Conservation (phyloP, 2,797 vertebrate genomes). For the Scyliorhinus canicula region DNA sequence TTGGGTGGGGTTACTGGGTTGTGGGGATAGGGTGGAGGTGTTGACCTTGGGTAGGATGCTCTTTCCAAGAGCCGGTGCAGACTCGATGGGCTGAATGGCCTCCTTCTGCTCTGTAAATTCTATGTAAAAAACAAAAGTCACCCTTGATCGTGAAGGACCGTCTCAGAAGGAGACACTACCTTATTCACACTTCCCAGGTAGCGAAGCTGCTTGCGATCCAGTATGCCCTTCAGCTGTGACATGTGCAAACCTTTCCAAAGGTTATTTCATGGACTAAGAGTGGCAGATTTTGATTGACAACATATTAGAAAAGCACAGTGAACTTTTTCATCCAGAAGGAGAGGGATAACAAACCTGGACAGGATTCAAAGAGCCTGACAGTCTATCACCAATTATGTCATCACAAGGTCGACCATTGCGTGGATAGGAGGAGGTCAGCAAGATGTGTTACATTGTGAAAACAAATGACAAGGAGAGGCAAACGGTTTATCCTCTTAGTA, state of each 20-base stretch:
- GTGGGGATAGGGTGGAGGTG: no score
- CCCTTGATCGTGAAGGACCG: no score
- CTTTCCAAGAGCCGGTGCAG: no score
- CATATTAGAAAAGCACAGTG: background rate
- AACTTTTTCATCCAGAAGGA: constrained; percentile 17
- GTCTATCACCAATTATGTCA: background rate
- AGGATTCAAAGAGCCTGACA: background rate
- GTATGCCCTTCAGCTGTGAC: background rate
- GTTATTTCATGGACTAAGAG: background rate
- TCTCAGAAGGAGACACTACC: no score
- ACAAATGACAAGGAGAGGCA: background rate
- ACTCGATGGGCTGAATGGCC: no score
- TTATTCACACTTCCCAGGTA: background rate
- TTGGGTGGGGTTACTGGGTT: no score
- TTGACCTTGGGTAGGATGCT: no score
- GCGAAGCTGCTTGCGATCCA: background rate
- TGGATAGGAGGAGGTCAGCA: background rate
- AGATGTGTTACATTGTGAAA: background rate
- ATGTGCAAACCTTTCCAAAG: background rate
- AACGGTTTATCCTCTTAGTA: background rate
- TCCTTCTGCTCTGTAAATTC: no score
- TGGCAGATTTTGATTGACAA: background rate
- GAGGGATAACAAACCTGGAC: background rate
- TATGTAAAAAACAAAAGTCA: no score
- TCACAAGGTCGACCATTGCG: background rate